Base-by-base conservation (phyloP, 2,797 vertebrate genomes). In the Bryconaethiops microstoma region DNA sequence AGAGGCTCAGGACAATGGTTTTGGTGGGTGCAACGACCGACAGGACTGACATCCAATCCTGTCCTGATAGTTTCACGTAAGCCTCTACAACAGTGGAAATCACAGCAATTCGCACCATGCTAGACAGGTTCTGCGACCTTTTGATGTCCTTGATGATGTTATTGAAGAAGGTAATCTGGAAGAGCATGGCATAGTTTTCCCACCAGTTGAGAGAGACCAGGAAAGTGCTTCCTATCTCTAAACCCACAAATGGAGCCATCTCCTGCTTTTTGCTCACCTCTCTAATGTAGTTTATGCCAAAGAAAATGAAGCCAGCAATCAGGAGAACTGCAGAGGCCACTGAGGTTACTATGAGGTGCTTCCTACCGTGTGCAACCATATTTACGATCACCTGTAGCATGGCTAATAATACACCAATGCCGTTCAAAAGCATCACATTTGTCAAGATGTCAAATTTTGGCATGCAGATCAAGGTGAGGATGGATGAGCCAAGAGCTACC, bases 131-230 rank as follows among this genome's bases (percentile, higher is more conserved):
- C 35, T 35, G 79, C 87, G 83, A 54, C 83, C 82, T 8, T 16
- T 84, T 4, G 0, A 90, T 55, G 73, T 94, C 92, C 57, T 10
- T 42, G 8, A 77, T 77, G n/a, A 94, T 55, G 0, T 45, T 17
- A 6, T 76, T 35, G 13, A 94, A 86, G 35, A 82, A 84, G 7
- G 17, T 71, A 14, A 57, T 6, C 0, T 84, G 82, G 5, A 94
- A 89, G 7, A 86, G 5, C 42, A 71, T 85, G 21, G 90, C 83
- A 82, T 91, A 93, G 85, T 77, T 92, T 63, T 92, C 88, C 92
- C 92, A 94, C 92, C 92, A 93, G 88, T 89, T 93, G 9, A 93
- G 82, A 14, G 93, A 93, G n/a, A 91, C 93, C 67, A 93, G 77
- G 12, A 35, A 48, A 12, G 93, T 84, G 35, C 83, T 57, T 25